phyloP scores from a whole-genome alignment of 1,140 invertebrate genomes.

The Helicoverpa zea region DNA sequence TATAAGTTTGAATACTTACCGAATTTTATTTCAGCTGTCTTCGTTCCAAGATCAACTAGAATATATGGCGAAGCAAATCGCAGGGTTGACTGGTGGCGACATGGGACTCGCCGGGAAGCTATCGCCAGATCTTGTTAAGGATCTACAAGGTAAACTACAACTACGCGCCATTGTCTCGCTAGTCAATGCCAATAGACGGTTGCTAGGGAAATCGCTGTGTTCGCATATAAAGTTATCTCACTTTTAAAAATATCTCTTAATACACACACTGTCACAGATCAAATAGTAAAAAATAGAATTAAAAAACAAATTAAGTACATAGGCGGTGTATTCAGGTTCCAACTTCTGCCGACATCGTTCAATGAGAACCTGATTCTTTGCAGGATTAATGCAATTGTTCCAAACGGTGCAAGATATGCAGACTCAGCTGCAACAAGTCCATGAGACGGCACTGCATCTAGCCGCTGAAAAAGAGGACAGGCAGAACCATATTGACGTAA shows the following conservation, averaged over 20 bases:
- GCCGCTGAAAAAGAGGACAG: slow-evolving; percentile 79
- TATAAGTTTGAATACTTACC: neutral
- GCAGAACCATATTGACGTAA: slow-evolving; percentile 76
- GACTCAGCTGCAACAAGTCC: slow-evolving; percentile 73
- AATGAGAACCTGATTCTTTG: neutral
- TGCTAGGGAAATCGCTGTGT: too few species aligned
- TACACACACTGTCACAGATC: too few species aligned
- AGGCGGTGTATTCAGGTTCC: too few species aligned
- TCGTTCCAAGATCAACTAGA: slow-evolving; percentile 82
- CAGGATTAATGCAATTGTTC: slow-evolving; percentile 75
- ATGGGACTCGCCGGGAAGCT: slow-evolving; percentile 56
- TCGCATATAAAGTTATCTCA: too few species aligned
- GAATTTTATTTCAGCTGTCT: slow-evolving; percentile 65
- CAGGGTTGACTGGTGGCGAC: slow-evolving; percentile 55
- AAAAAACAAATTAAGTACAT: too few species aligned
- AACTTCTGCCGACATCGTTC: too few species aligned
- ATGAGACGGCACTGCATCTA: slow-evolving; percentile 73
- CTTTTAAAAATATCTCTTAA: too few species aligned
- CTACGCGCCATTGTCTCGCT: neutral
- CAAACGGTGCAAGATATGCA: slow-evolving; percentile 80
- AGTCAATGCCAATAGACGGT: neutral
- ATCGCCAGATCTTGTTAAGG: slow-evolving; percentile 70
- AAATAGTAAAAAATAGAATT: too few species aligned
- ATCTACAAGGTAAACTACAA: slow-evolving; percentile 69
- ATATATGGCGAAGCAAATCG: slow-evolving; percentile 72